Evolutionary conservation across 2,888 invertebrate species (phyloP).

Genomic region (Apantesis nais): DNA sequence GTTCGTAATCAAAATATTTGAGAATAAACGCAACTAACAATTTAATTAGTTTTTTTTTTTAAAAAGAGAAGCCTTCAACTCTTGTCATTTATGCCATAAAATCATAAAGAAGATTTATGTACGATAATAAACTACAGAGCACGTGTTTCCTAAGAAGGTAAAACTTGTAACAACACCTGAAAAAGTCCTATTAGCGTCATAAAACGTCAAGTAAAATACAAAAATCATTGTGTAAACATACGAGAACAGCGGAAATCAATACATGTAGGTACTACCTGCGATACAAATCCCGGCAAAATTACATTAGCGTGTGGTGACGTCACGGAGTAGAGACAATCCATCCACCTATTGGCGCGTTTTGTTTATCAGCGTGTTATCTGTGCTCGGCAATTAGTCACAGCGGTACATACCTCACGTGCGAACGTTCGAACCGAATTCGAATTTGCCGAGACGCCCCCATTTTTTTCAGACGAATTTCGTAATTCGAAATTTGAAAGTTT

Average conservation of each 20-base stretch:
- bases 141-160: neutral
- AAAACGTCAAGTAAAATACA: neutral
- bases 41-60: neutral
- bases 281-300: constrained; percentile 62
- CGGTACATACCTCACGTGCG: constrained; percentile 58
- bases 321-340: constrained; percentile 42
- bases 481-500: constrained; percentile 13
- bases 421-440: constrained; percentile 20
- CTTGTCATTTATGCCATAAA: neutral
- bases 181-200: neutral
- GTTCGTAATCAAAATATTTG: neutral
- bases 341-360: constrained; percentile 53
- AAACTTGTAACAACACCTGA: constrained; percentile 1
- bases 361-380: constrained; percentile 73
- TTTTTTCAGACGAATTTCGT: constrained; percentile 13
- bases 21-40: neutral
- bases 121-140: neutral
- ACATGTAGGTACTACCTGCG: constrained; percentile 32
- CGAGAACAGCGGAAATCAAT: constrained; percentile 39
- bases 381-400: constrained; percentile 70
- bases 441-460: constrained; percentile 27
- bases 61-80: neutral
- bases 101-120: neutral
- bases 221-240: constrained; percentile 6
- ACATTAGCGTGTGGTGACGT: constrained; percentile 56